phyloP scores from a whole-genome alignment of 2,888 invertebrate species.

The Hesperia comma region DNA sequence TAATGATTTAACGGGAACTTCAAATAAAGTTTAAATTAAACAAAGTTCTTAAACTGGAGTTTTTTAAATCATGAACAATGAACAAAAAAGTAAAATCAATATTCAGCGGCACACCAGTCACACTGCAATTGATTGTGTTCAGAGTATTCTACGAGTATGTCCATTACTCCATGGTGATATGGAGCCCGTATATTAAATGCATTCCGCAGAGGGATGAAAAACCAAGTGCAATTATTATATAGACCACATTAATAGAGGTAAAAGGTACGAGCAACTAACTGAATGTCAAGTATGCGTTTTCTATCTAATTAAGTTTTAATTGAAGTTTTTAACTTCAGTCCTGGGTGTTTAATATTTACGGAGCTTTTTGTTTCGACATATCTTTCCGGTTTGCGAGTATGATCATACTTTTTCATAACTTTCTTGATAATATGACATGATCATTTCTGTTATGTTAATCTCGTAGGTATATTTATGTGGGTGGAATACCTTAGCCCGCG shows the following conservation, averaged over 20 bases:
- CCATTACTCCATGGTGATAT: background rate
- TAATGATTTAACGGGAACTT: too few relatives aligned
- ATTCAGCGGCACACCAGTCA: too few relatives aligned
- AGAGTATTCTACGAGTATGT: too few relatives aligned
- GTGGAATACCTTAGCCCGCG: background rate
- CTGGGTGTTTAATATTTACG: conserved; percentile 29
- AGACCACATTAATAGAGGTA: conserved; percentile 42
- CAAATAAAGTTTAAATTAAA: too few relatives aligned
- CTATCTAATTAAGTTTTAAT: conserved; percentile 52
- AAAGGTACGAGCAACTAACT: conserved; percentile 44
- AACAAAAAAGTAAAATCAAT: too few relatives aligned
- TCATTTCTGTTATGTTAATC: background rate
- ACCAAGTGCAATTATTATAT: conserved; percentile 42
- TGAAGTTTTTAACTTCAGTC: conserved; percentile 9
- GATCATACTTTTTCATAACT: conserved; percentile 12
- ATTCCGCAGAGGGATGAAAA: conserved; percentile 34
- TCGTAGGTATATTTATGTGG: too few relatives aligned
- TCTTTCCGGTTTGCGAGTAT: conserved; percentile 23
- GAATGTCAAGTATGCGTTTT: conserved; percentile 62
- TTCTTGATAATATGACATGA: conserved; percentile 17
- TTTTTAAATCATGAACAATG: too few relatives aligned
- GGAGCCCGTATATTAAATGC: conserved; percentile 6
- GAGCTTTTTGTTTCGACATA: conserved; percentile 24
- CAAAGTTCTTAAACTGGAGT: too few relatives aligned
- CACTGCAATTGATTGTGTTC: too few relatives aligned